Conservation (phyloP, 2,888 invertebrate genomes). For the Rutpela maculata region DNA sequence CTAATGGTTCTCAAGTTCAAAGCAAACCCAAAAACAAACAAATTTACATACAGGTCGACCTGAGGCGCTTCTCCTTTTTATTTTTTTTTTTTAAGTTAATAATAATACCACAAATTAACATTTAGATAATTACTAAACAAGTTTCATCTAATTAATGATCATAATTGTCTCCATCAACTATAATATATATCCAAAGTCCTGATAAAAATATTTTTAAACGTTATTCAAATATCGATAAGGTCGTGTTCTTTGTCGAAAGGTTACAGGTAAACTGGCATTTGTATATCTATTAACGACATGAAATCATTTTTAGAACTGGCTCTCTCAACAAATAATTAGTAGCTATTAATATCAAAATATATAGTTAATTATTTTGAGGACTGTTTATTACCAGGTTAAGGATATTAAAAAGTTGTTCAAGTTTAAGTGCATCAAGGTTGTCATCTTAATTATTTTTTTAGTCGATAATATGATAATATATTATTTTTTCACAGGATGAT, state of each 20-base stretch:
- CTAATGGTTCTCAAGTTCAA: too few species aligned
- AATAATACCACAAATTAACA: background rate
- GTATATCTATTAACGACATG: background rate
- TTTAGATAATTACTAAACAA: background rate
- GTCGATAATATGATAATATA: background rate
- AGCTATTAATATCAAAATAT: background rate
- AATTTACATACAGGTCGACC: too few species aligned
- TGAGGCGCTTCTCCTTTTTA: too few species aligned
- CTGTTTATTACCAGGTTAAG: background rate
- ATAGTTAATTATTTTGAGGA: background rate
- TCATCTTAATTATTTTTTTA: background rate
- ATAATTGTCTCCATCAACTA: background rate
- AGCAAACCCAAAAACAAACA: too few species aligned
- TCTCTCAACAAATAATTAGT: background rate
- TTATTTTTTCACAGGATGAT: background rate
- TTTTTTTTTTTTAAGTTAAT: too few species aligned
- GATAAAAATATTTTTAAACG: background rate
- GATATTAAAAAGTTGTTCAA: background rate
- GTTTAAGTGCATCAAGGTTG: background rate
- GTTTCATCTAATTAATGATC: background rate
- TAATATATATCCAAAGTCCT: background rate
- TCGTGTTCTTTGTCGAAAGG: background rate
- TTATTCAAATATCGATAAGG: background rate
- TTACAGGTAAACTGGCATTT: background rate
- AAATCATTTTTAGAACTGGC: background rate